Percentiles rank a stretch among this genome's conserved stretches.
These are phyloP conservation scores for Megalops atlanticus DNA, from an alignment of 2,113 vertebrate genomes.

Conservation along the genomic window DNA sequence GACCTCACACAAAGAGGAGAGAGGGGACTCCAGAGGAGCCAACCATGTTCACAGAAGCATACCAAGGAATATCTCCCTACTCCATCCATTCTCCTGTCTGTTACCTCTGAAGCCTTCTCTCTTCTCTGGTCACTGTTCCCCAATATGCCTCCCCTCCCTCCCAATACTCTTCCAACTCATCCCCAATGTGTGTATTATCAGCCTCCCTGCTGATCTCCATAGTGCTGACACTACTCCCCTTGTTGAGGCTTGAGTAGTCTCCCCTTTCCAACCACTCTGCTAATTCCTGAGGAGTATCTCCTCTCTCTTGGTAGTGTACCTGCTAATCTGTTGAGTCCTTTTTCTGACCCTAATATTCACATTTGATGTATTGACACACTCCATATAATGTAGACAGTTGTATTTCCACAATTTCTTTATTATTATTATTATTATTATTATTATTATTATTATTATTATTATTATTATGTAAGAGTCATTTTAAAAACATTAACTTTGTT, in stretches of 20 bases:
- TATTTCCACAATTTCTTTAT: too few relatives aligned
- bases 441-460: too few relatives aligned
- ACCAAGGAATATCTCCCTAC: conserved; percentile 48
- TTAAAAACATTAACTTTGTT: too few relatives aligned
- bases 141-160: background rate
- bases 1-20: conserved; percentile 46
- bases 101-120: background rate
- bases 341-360: background rate
- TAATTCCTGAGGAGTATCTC: too few relatives aligned
- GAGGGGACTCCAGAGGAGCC: conserved; percentile 60
- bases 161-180: too few relatives aligned
- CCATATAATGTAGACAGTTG: background rate
- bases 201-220: background rate
- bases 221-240: too few relatives aligned
- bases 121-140: background rate
- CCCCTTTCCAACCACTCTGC: background rate
- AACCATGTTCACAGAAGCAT: conserved; percentile 57
- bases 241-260: too few relatives aligned
- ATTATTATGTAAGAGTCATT: too few relatives aligned
- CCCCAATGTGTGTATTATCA: background rate
- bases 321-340: too few relatives aligned
- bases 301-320: too few relatives aligned
- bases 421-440: too few relatives aligned
- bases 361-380: background rate
- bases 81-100: background rate